Conservation (phyloP, 2,113 vertebrate genomes). For the Engraulis encrasicolus region DNA sequence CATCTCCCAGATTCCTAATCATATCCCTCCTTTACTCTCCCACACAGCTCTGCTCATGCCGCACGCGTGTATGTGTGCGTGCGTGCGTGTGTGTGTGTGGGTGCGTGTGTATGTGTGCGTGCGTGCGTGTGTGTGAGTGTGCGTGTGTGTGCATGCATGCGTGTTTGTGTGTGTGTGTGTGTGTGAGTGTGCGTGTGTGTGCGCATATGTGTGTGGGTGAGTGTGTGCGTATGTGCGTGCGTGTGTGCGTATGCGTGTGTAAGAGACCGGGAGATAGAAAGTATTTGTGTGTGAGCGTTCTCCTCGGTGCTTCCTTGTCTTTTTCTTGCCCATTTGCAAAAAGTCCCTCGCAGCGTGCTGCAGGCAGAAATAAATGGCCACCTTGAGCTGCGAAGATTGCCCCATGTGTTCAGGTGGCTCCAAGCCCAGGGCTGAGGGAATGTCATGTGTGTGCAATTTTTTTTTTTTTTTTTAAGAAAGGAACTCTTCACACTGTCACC, state of each 20-base stretch:
- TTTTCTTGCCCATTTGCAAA: constrained; percentile 24
- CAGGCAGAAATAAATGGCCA: constrained; percentile 40
- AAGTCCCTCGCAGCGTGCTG: neutral
- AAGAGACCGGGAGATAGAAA: too few species aligned
- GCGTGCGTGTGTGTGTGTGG: too few species aligned
- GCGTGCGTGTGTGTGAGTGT: neutral
- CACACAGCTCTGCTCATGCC: neutral
- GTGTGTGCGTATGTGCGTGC: too few species aligned
- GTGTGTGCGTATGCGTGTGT: too few species aligned
- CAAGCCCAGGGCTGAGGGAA: too few species aligned
- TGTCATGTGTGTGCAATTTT: too few species aligned
- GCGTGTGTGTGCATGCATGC: neutral
- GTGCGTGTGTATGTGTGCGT: neutral
- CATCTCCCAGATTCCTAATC: neutral
- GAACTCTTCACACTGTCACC: too few species aligned
- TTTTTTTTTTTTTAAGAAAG: too few species aligned
- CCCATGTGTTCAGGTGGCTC: constrained; percentile 35
- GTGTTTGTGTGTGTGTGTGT: too few species aligned
- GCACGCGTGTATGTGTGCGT: neutral
- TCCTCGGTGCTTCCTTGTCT: neutral
- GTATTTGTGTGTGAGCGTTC: neutral
- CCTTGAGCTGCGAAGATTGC: constrained; percentile 42
- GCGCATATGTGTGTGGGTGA: too few species aligned
- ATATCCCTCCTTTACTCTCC: neutral
- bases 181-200: too few species aligned